Evolutionary conservation across 2,113 vertebrate genomes (phyloP), one percentile per base, ranked within the genome.

Genomic region (Rhinolophus ferrumequinum): DNA sequence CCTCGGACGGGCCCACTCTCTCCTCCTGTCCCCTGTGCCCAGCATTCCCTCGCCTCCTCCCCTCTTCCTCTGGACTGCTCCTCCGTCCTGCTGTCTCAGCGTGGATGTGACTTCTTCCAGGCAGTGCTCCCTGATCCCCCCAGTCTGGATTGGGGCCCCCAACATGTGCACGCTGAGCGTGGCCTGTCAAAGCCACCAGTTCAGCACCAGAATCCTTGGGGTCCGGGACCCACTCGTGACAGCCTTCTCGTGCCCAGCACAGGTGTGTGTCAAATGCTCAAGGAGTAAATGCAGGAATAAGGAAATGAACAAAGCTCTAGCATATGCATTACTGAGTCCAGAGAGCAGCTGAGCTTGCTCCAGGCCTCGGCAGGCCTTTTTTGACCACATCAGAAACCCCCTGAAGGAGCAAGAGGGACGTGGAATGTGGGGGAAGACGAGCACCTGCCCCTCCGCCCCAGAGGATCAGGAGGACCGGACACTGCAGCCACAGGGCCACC

Each of bases 1-100:
- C 79, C 47, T 8, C 1, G 28, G 7, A 11, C 0, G 16, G 87
- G 24, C 2, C 2, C 0, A 7, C 54, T 24, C 35, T 41, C 35
- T 33, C 30, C 54, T 4, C 30, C 54, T 4, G 70, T 50, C 47
- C 47, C 11, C 47, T 50, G 47, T 50, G 47, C 47, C 47, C 47
- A 50, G 47, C 47, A 11, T 50, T 50, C 12, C 47, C 47, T 47
- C 8, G 35, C 64, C 3, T 12, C 18, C 35, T n/a, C 24, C 70
- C 47, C 47, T 50, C 11, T 50, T 11, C 15, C 0, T n/a, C 28
- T 2, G 52, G 52, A n/a, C 21, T 4, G 54, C 16, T 64, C n/a
- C 62, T 44, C 21, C 0, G 0, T 58, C 87, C 66, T n/a, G 3
- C 15, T 22, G 80, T 52, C 62, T 84, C 19, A 14, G 24, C 21